Evolutionary conservation across 2,888 invertebrate species (phyloP).

Genomic region (Dolichopus griseipennis): DNA sequence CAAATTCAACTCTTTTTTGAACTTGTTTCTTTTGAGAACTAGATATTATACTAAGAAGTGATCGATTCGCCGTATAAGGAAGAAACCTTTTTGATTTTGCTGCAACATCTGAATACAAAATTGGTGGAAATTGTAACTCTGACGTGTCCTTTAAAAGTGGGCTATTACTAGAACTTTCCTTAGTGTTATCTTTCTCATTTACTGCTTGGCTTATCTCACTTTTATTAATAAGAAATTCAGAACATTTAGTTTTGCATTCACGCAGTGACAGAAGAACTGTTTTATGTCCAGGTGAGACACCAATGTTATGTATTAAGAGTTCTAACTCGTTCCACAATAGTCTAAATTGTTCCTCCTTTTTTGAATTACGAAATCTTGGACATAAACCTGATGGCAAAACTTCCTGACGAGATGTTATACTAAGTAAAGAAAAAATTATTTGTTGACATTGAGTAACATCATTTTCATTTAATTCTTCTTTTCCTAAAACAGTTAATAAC

Average conservation of each 20-base stretch:
- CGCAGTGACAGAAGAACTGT: slow-evolving; percentile 69
- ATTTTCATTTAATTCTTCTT: slow-evolving; percentile 74
- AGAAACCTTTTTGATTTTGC: slow-evolving; percentile 25
- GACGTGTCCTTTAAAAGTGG: slow-evolving; percentile 65
- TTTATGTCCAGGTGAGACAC: slow-evolving; percentile 69
- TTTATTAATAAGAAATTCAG: slow-evolving; percentile 49
- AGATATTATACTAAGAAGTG: slow-evolving; percentile 49
- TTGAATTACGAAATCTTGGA: slow-evolving; percentile 42
- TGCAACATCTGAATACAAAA: slow-evolving; percentile 45
- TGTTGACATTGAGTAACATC: slow-evolving; percentile 80
- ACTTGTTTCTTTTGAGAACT: slow-evolving; percentile 46
- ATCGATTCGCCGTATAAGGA: slow-evolving; percentile 38
- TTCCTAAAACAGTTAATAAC: slow-evolving; percentile 66
- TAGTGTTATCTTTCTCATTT: slow-evolving; percentile 44
- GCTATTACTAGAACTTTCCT: slow-evolving; percentile 29
- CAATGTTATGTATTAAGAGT: slow-evolving; percentile 66
- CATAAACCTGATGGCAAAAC: slow-evolving; percentile 52
- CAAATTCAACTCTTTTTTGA: slow-evolving; percentile 50
- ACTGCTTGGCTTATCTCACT: slow-evolving; percentile 53
- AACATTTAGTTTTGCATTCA: slow-evolving; percentile 55
- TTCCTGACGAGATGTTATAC: slow-evolving; percentile 76
- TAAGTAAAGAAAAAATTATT: slow-evolving; percentile 70
- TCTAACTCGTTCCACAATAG: slow-evolving; percentile 86
- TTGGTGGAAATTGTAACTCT: slow-evolving; percentile 78
- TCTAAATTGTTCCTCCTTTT: slow-evolving; percentile 83